Base-by-base conservation (phyloP, 1,140 invertebrate species). In the Brachionus paranguensis region DNA sequence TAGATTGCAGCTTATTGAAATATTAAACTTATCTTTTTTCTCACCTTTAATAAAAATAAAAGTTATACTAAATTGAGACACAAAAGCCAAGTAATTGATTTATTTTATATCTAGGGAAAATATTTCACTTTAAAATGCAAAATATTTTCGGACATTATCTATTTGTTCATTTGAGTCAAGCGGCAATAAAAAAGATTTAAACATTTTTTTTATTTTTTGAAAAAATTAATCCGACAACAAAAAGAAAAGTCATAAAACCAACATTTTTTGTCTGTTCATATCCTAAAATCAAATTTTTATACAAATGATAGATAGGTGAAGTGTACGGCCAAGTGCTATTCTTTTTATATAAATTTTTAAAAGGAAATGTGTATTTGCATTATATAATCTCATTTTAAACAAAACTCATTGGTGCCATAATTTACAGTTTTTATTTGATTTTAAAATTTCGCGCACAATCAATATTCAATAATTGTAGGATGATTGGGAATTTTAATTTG, bases 391-490 rank as follows among this genome's bases (percentile, higher is more conserved):
- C 33, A 33, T 68, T 33, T 68, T 68, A 68, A 68, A 68, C 41
- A 68, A 41, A 68, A 33, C 33, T 68, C 33, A 33, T 33, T 41
- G 33, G 65, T 68, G 65, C 65, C 65, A 68, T 68, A 68, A 29
- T 68, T 68, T 68, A 68, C 65, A 68, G 65, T 33, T 68, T 68
- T 68, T 68, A 33, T 68, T 68, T 68, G 27, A 33, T 60, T 60
- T 60, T 60, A 60, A 60, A 60, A 60, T 60, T 60, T 60, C 53
- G 53, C 53, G 53, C 53, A 68, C 27, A 68, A 68, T 33, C 33
- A 68, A 68, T 68, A 33, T 68, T 33, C 33, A 68, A 14, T 68
- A 41, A 41, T 68, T 41, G 33, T 33, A 33, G 65, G 27, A 33
- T 29, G 12, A 68, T 68, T 68, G 53, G 20, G 53, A 60, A 60